A percentile compares a stretch with the other conserved stretches of the same genome.
Evolutionary conservation across 2,797 vertebrate species (phyloP).

Genomic region (Siniperca undulata): DNA sequence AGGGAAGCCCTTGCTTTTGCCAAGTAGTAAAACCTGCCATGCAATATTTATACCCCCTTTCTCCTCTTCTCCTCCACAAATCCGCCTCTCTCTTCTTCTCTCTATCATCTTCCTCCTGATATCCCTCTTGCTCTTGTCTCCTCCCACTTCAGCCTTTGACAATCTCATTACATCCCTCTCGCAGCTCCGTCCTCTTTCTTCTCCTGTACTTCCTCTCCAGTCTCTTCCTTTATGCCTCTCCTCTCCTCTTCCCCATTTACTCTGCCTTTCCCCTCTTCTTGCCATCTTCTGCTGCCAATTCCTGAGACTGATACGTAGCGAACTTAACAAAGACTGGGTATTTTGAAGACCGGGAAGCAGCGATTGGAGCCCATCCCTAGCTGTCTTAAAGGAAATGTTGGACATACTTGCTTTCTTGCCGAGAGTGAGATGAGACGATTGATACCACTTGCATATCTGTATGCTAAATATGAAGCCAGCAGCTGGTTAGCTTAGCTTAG

Average conservation of each 20-base stretch:
- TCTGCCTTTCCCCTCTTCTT: background rate
- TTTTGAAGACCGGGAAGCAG: too few species aligned
- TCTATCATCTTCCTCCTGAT: conserved; percentile 10
- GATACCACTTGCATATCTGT: background rate
- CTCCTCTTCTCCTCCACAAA: conserved; percentile 27
- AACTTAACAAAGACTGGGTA: too few species aligned
- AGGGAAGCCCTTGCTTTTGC: conserved; percentile 66
- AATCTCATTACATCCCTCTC: background rate
- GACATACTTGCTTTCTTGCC: background rate
- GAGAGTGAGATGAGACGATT: background rate
- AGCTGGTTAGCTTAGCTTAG: background rate
- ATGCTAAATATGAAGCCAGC: background rate
- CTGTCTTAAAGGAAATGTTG: too few species aligned
- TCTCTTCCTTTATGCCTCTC: conserved; percentile 1
- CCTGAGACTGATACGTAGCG: background rate
- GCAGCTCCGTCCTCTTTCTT: conserved; percentile 18
- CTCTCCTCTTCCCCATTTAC: background rate
- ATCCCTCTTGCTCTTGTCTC: conserved; percentile 3
- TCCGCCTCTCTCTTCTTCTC: conserved; percentile 12
- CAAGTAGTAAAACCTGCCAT: conserved; percentile 74
- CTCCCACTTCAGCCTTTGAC: conserved; percentile 8
- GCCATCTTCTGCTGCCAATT: conserved; percentile 6
- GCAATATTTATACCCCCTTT: conserved; percentile 70
- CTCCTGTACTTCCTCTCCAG: conserved; percentile 15
- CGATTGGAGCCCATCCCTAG: too few species aligned